Evolutionary conservation across 2,113 vertebrate species (phyloP).

Genomic region (Istiophorus platypterus): DNA sequence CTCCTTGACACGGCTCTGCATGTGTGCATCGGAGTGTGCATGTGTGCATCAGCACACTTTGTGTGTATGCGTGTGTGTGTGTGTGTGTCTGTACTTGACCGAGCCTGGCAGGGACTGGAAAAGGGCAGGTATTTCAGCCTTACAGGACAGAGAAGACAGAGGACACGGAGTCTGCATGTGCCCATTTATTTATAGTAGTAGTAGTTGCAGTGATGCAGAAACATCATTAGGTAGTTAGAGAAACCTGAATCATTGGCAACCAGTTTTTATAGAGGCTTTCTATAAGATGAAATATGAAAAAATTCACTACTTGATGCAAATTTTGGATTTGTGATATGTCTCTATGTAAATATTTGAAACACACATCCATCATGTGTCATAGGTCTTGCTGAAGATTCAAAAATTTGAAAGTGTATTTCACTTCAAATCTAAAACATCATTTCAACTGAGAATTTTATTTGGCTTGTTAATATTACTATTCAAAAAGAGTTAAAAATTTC

Average conservation of each 20-base stretch:
- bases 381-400: background rate
- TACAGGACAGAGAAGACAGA: conserved; percentile 17
- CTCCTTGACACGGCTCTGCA: conserved; percentile 40
- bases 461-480: too few relatives aligned
- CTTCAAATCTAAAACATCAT: too few relatives aligned
- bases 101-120: conserved; percentile 53
- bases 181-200: background rate
- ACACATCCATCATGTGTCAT: background rate
- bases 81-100: conserved; percentile 54
- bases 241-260: background rate
- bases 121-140: conserved; percentile 20
- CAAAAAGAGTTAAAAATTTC: too few relatives aligned
- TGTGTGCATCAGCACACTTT: conserved; percentile 8
- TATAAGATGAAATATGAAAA: background rate
- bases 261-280: background rate
- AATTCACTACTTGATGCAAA: too few relatives aligned
- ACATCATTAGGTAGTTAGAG: background rate
- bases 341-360: too few relatives aligned
- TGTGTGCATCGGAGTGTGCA: conserved; percentile 31
- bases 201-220: background rate
- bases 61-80: background rate
- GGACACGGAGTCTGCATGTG: conserved; percentile 7
- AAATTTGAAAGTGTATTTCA: too few relatives aligned
- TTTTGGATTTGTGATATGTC: too few relatives aligned
- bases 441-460: too few relatives aligned